Base-by-base conservation (phyloP, 2,797 vertebrate genomes). In the Diceros bicornis region DNA sequence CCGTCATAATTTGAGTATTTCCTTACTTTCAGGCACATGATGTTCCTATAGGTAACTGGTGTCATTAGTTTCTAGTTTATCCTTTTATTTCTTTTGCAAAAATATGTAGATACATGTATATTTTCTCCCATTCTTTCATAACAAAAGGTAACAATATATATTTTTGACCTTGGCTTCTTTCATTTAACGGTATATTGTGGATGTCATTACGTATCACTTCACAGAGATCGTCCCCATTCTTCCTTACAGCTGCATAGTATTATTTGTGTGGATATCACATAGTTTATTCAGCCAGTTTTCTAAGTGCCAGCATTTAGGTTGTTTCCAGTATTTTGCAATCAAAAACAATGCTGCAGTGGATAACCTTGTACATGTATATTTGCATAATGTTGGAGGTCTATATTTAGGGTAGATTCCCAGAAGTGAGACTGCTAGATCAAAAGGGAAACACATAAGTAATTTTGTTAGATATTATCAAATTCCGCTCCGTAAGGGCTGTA, bases 401-500 rank as follows among this genome's bases (percentile, higher is more conserved):
- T 78, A 78, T 83, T 82, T 96, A 93, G 27, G 4, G 6, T 71
- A 72, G 52, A 83, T 86, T 87, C 14, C 32, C 77, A 23, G 34
- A 93, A 93, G 27, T 87, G 32, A 50, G 13, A 57, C 82, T 52
- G 23, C 34, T 75, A 78, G 52, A 3, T 85, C 32, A 69, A 66
- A 84, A 89, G 27, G 1, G 75, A 50, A 50, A 82, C 4, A 72
- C 7, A 1, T 44, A 79, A 74, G 34, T 81, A 47, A 23, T 83
- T 92, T 87, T 78, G 55, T 72, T 88, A 68, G 41, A 23, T 72
- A 50, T 59, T 91, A 34, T 86, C 68, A 75, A 55, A 89, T 75
- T 81, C 17, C 21, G 20, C 25, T 89, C 57, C 21, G 13, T 84
- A 52, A 57, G 41, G 21, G 16, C 17, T 71, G 12, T 92, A 25